A percentile compares a stretch with the other conserved stretches of the same genome.
Evolutionary conservation across 2,113 vertebrate genomes (phyloP).

Genomic region (Oceanites oceanicus): DNA sequence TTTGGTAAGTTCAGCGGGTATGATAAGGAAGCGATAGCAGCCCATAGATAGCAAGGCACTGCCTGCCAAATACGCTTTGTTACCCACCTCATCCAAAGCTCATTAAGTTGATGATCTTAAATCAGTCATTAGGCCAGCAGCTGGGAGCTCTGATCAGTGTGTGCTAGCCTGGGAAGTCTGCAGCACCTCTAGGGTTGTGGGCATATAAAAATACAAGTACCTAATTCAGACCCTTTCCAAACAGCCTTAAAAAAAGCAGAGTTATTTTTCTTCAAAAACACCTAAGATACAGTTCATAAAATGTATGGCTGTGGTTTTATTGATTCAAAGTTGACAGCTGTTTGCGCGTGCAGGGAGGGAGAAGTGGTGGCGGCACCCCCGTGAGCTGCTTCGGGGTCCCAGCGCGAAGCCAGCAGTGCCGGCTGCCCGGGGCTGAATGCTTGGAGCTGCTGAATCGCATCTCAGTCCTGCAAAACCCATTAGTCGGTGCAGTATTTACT

Average conservation of each 20-base stretch:
- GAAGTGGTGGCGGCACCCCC: rapidly evolving
- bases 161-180: neutral
- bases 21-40: neutral
- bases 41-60: rapidly evolving
- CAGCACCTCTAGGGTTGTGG: too few species aligned
- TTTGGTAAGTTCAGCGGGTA: neutral
- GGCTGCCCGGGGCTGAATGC: neutral
- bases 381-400: rapidly evolving
- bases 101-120: rapidly evolving
- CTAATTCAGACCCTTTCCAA: neutral
- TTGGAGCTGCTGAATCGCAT: rapidly evolving
- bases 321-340: rapidly evolving
- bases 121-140: neutral
- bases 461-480: neutral
- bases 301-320: neutral
- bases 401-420: rapidly evolving
- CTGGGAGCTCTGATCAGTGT: neutral
- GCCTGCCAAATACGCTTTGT: rapidly evolving
- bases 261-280: neutral
- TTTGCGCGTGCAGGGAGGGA: neutral
- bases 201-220: neutral
- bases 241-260: neutral
- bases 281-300: neutral
- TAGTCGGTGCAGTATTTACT: neutral
- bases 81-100: neutral